phyloP scores from a whole-genome alignment of 2,113 vertebrate species.

The Sminthopsis crassicaudata region DNA sequence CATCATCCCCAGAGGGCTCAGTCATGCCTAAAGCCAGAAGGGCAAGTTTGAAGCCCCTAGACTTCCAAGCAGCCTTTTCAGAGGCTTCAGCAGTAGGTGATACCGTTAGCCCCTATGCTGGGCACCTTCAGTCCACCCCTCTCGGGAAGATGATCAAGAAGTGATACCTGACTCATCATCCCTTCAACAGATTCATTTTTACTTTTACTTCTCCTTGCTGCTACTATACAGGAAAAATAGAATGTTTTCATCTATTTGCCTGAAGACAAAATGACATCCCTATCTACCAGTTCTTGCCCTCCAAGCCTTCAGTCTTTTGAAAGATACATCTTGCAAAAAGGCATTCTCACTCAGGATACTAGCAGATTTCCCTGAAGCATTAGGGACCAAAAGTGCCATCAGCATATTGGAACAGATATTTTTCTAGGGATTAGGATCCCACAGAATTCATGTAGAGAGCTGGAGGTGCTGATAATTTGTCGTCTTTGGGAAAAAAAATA shows the following conservation, averaged over 20 bases:
- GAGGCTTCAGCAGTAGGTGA: neutral
- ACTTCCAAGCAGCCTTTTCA: neutral
- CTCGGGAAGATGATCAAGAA: neutral
- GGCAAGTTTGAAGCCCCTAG: neutral
- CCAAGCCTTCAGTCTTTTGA: neutral
- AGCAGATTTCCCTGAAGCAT: neutral
- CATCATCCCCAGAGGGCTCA: neutral
- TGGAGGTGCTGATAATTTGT: constrained; percentile 8
- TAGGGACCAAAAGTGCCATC: neutral
- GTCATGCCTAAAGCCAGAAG: neutral
- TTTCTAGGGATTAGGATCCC: neutral
- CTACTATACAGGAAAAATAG: neutral
- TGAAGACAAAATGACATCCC: neutral
- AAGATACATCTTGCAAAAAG: neutral
- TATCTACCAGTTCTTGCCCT: neutral
- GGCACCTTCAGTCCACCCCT: neutral
- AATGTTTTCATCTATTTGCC: neutral
- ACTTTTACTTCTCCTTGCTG: neutral
- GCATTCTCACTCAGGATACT: neutral
- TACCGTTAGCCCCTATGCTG: neutral
- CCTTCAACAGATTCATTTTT: neutral
- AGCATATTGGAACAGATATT: neutral
- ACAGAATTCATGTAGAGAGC: neutral
- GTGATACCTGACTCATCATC: neutral
- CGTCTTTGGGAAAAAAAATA: neutral